phyloP scores from a whole-genome alignment of 1,140 invertebrate species.

The Cephus cinctus region DNA sequence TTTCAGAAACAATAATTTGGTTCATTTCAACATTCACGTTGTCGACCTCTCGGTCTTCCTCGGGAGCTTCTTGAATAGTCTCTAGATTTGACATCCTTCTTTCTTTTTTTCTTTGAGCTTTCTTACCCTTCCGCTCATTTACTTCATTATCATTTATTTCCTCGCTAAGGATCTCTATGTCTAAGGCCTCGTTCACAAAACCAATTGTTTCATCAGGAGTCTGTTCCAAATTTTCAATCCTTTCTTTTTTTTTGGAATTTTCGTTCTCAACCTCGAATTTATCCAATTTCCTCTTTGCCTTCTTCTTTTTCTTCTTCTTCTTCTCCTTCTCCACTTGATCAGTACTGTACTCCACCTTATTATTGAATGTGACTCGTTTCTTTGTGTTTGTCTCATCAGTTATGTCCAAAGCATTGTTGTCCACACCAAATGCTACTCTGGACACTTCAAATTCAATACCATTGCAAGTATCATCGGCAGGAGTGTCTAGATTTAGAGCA shows the following conservation, averaged over 20 bases:
- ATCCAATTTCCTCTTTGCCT: conserved; percentile 31
- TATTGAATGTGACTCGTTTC: conserved; percentile 48
- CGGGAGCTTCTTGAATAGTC: conserved; percentile 40
- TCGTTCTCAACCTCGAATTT: conserved; percentile 46
- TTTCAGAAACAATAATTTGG: not conserved
- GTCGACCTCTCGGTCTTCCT: conserved; percentile 27
- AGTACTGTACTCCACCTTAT: conserved; percentile 43
- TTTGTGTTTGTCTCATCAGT: conserved; percentile 40
- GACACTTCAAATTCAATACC: conserved; percentile 41
- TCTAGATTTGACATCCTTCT: conserved; percentile 30
- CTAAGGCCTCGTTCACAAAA: conserved; percentile 37
- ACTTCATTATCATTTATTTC: conserved; percentile 39
- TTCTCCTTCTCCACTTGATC: conserved; percentile 37
- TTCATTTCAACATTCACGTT: not conserved
- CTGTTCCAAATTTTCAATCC: conserved; percentile 5
- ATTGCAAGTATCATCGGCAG: conserved; percentile 10
- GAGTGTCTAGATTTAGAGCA: conserved; percentile 30
- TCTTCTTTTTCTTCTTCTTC: conserved; percentile 25
- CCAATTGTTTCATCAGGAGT: conserved; percentile 5
- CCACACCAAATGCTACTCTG: conserved; percentile 35
- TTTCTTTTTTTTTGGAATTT: conserved; percentile 35
- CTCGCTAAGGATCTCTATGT: conserved; percentile 23
- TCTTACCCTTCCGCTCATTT: conserved; percentile 35
- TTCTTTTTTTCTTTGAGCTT: conserved; percentile 24
- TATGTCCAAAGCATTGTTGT: conserved; percentile 45